A percentile compares a stretch with the other conserved stretches of the same genome.
Evolutionary conservation across 2,888 invertebrate species (phyloP).

Genomic region (Nephrotoma flavescens): DNA sequence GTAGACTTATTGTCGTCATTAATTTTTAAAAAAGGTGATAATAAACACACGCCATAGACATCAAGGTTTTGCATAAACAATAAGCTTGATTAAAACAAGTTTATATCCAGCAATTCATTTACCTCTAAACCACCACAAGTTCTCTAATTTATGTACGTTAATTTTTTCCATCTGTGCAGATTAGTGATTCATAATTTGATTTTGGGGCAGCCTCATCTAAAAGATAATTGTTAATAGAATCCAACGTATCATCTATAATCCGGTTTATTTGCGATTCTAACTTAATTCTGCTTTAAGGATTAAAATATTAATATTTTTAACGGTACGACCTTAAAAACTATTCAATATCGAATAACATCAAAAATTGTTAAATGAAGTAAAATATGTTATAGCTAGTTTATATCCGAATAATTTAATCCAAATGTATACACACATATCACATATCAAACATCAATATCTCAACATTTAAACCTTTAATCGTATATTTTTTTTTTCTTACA

Average conservation of each 20-base stretch:
- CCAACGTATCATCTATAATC: too few relatives aligned
- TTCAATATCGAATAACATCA: too few relatives aligned
- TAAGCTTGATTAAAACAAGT: neutral
- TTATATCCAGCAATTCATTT: neutral
- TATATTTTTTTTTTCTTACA: neutral
- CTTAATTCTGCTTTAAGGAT: too few relatives aligned
- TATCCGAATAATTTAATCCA: neutral
- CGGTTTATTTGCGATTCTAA: too few relatives aligned
- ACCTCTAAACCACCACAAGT: neutral
- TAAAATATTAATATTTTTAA: too few relatives aligned
- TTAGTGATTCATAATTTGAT: neutral
- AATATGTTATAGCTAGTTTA: too few relatives aligned
- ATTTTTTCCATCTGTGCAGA: neutral
- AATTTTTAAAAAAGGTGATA: neutral
- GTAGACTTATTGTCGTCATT: neutral
- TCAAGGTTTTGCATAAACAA: neutral
- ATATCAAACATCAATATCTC: neutral
- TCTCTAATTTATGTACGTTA: neutral
- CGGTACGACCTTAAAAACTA: too few relatives aligned
- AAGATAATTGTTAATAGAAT: too few relatives aligned
- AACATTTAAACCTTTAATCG: neutral
- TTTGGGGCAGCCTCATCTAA: too few relatives aligned
- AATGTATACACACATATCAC: neutral
- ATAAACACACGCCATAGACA: neutral
- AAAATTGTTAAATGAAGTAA: too few relatives aligned